A percentile compares a stretch with the other conserved stretches of the same genome.
These are phyloP conservation scores for Orientallactaga bullata DNA, from an alignment of 2,113 vertebrate species.

Conservation along the genomic window DNA sequence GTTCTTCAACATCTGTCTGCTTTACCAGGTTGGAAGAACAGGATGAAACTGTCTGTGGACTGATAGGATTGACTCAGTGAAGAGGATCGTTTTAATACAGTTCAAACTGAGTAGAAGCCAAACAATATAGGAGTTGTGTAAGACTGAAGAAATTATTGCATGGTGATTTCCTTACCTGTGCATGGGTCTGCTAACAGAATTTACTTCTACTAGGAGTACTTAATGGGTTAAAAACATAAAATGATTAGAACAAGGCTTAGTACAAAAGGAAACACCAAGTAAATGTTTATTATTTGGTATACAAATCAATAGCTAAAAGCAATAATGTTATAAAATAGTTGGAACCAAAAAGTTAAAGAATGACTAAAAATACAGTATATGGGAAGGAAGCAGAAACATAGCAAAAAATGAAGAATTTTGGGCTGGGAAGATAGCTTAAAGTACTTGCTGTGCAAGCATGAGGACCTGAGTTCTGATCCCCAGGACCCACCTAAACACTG, in stretches of 20 bases:
- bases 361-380: constrained; percentile 30
- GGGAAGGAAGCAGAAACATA: not conserved
- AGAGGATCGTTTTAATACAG: constrained; percentile 2
- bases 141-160: constrained; percentile 32
- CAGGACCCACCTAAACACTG: too few species aligned
- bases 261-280: constrained; percentile 25
- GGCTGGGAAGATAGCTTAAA: too few species aligned
- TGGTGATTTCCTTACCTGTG: constrained; percentile 39
- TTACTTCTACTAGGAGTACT: constrained; percentile 4
- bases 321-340: constrained; percentile 63
- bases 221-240: constrained; percentile 29
- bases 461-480: too few species aligned
- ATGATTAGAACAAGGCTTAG: constrained; percentile 10
- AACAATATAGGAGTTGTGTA: not conserved
- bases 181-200: not conserved
- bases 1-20: not conserved
- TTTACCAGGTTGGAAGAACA: not conserved
- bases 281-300: constrained; percentile 35
- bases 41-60: not conserved
- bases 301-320: constrained; percentile 26
- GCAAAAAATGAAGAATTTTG: not conserved
- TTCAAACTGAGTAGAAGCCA: not conserved
- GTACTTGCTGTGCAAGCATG: too few species aligned
- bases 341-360: constrained; percentile 14
- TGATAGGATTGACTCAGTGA: not conserved